Evolutionary conservation across 1,140 invertebrate species (phyloP).

Genomic region (Solen grandis): DNA sequence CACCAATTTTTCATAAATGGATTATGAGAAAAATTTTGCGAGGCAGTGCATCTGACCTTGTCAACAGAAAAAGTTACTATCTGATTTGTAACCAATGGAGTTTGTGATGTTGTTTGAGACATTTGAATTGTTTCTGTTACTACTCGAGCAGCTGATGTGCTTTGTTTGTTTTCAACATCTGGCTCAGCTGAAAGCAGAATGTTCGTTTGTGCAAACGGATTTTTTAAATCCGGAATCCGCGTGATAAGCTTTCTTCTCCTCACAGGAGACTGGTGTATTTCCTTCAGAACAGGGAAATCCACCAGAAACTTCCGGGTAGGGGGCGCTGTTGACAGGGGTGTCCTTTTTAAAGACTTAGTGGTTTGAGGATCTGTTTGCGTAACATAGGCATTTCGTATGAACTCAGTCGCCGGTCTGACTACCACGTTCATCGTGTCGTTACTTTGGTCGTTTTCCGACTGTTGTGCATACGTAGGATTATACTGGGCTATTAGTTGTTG

Average conservation of each 20-base stretch:
- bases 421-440: too few relatives aligned
- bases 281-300: neutral
- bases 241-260: neutral
- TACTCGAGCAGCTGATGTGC: neutral
- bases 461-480: too few relatives aligned
- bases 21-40: slow-evolving; percentile 9
- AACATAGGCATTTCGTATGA: neutral
- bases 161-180: neutral
- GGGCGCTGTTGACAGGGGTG: neutral
- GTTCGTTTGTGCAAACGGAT: neutral
- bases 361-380: neutral
- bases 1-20: slow-evolving; percentile 33
- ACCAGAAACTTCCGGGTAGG: neutral
- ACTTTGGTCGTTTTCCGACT: too few relatives aligned
- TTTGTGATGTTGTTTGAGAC: neutral
- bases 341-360: neutral
- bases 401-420: neutral
- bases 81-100: neutral
- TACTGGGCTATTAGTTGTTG: too few relatives aligned
- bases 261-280: neutral
- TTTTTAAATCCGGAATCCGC: neutral
- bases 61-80: too few relatives aligned
- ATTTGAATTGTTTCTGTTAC: neutral
- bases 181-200: neutral
- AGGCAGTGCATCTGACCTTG: slow-evolving; percentile 29